A percentile compares a stretch with the other conserved stretches of the same genome.
Evolutionary conservation across 2,888 invertebrate species (phyloP).

Genomic region (Clanis bilineata): DNA sequence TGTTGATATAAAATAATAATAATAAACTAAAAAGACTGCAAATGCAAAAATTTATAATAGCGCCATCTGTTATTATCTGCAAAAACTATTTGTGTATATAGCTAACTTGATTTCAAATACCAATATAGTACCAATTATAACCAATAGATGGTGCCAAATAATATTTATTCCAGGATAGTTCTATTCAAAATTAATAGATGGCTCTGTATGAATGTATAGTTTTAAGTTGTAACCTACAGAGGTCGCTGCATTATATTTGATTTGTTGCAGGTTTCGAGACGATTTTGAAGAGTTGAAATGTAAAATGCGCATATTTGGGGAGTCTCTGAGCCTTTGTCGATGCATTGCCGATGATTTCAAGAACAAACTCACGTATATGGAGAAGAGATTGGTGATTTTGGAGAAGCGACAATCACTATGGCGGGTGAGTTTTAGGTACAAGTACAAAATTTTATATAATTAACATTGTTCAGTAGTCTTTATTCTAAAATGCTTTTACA

Average conservation of each 20-base stretch:
- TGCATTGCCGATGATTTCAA: conserved; percentile 57
- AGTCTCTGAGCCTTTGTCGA: conserved; percentile 54
- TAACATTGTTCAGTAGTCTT: no score
- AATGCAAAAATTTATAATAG: background rate
- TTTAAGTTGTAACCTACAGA: background rate
- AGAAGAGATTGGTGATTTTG: conserved; percentile 45
- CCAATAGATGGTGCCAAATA: background rate
- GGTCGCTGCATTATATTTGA: background rate
- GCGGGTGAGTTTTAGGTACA: conserved; percentile 28
- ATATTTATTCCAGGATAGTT: background rate
- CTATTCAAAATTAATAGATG: background rate
- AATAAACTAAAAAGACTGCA: no score
- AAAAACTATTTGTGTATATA: background rate
- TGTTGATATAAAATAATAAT: no score
- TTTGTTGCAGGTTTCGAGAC: conserved; percentile 50
- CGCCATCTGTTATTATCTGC: background rate
- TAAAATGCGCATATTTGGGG: conserved; percentile 64
- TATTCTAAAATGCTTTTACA: no score
- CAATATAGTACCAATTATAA: background rate
- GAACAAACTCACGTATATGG: conserved; percentile 45
- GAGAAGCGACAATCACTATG: conserved; percentile 41
- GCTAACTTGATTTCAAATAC: background rate
- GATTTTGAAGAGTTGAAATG: conserved; percentile 63
- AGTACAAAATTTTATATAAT: conserved; percentile 6
- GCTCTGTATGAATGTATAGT: background rate